A percentile compares a stretch with the other conserved stretches of the same genome.
phyloP scores from a whole-genome alignment of 2,797 vertebrate species.

The Neoniphon sammara region DNA sequence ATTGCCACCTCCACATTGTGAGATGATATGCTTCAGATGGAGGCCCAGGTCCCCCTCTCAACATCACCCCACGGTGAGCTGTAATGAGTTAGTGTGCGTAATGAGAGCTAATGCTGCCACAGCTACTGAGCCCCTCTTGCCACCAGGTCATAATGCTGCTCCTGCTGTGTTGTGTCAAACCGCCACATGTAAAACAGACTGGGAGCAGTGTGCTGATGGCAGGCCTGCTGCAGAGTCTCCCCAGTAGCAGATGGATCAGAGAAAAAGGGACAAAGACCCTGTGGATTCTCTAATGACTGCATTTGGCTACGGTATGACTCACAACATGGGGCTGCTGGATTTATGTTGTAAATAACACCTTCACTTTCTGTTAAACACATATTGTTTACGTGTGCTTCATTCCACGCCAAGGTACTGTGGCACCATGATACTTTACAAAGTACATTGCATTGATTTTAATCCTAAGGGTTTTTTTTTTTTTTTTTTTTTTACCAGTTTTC shows the following conservation, averaged over 20 bases:
- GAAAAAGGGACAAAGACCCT: conserved; percentile 58
- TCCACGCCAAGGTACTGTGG: background rate
- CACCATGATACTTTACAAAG: conserved; percentile 10
- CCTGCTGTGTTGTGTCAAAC: conserved; percentile 69
- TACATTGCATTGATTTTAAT: conserved; percentile 17
- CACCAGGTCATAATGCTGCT: conserved; percentile 57
- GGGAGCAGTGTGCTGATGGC: conserved; percentile 60
- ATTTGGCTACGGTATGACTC: conserved; percentile 44
- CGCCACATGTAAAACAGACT: conserved; percentile 66
- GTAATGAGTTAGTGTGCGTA: conserved; percentile 70
- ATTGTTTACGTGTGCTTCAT: conserved; percentile 1
- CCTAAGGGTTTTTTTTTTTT: conserved; percentile 19
- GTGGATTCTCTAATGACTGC: conserved; percentile 58
- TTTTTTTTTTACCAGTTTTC: conserved; percentile 10
- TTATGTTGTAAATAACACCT: conserved; percentile 65
- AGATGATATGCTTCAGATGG: conserved; percentile 40
- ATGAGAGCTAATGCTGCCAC: conserved; percentile 64
- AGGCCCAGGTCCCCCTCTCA: conserved; percentile 55
- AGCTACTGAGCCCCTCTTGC: conserved; percentile 58
- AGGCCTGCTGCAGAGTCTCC: conserved; percentile 47
- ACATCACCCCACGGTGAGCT: conserved; percentile 71
- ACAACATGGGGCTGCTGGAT: conserved; percentile 31
- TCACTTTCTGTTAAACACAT: conserved; percentile 39
- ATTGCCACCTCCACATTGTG: conserved; percentile 52
- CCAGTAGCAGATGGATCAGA: conserved; percentile 73